A percentile compares a stretch with the other conserved stretches of the same genome.
phyloP scores from a whole-genome alignment of 1,140 invertebrate genomes.

The Drepana arcuata region DNA sequence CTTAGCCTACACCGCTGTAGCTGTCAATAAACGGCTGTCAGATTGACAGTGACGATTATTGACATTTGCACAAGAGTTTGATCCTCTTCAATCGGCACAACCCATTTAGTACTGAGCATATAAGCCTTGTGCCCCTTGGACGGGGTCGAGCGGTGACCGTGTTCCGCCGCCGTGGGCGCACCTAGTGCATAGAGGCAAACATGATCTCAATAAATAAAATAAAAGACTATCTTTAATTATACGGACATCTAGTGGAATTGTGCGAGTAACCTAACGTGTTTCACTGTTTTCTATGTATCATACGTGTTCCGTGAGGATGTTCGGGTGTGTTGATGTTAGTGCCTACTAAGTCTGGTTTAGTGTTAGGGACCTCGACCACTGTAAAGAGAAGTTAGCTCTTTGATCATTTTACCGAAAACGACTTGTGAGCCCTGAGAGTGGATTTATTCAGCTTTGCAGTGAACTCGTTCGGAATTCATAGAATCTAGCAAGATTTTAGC shows the following conservation, averaged over 20 bases:
- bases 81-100: conserved; percentile 24
- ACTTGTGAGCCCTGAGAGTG: conserved; percentile 40
- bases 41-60: too few relatives aligned
- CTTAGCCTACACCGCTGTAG: too few relatives aligned
- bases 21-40: too few relatives aligned
- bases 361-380: conserved; percentile 59
- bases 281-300: conserved; percentile 63
- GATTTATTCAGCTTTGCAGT: conserved; percentile 25
- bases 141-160: conserved; percentile 24
- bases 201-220: conserved; percentile 66
- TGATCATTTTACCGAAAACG: conserved; percentile 59
- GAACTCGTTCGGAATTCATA: conserved; percentile 29
- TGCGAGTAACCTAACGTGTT: conserved; percentile 53
- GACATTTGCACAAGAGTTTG: too few relatives aligned
- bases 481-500: conserved; percentile 48
- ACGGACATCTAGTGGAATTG: conserved; percentile 65
- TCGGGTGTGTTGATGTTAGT: conserved; percentile 57
- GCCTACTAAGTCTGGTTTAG: conserved; percentile 63
- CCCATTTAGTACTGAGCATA: conserved; percentile 11
- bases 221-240: conserved; percentile 56
- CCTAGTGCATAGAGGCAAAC: conserved; percentile 58
- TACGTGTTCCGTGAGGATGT: conserved; percentile 41
- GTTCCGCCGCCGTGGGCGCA: too few relatives aligned
- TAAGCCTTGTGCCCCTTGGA: conserved; percentile 14
- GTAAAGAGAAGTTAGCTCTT: conserved; percentile 36